Evolutionary conservation across 2,888 invertebrate species (phyloP), one percentile per base, ranked within the genome.

Genomic region (Adelphocoris suturalis): DNA sequence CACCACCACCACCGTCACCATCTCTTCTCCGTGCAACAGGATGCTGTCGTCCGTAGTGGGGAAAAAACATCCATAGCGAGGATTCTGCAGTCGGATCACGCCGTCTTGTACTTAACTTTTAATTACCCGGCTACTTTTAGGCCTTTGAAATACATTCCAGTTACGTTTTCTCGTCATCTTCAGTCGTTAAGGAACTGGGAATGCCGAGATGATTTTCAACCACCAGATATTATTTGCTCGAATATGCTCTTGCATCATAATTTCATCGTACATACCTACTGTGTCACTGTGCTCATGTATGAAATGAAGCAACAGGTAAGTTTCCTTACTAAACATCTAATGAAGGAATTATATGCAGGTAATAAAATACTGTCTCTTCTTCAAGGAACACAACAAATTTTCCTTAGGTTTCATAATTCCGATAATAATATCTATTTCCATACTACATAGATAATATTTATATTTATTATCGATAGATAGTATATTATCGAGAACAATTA

Each of bases 61-160:
- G n/a, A 85, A 86, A 47, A 86, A 75, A 75, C 61, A 37, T 9
- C 86, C 46, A 75, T 86, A 86, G 86, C 86, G 86, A 28, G 86
- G 37, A 61, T 82, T 86, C 86, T 86, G 75, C 86, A 86, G 86
- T 61, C 86, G 86, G 86, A 86, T 86, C 86, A 86, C 86, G 86
- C 37, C 37, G 86, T 75, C 86, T 86, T 48, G 86, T 86, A 68
- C 47, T 75, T 86, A 86, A 86, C 86, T 86, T 86, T 86, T 86
- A 86, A 86, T 86, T 86, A 86, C 86, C 47, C 47, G 37, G 86
- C 75, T 86, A 75, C 86, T 75, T 86, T 75, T 68, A 52, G 52
- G 48, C 82, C 52, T 82, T 52, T 47, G 23, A 82, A 82, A 82
- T 82, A 48, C 82, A 82, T 82, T 47, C 52, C 47, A 16, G 12